Evolutionary conservation across 2,888 invertebrate species (phyloP).

Genomic region (Drosophila mimica): DNA sequence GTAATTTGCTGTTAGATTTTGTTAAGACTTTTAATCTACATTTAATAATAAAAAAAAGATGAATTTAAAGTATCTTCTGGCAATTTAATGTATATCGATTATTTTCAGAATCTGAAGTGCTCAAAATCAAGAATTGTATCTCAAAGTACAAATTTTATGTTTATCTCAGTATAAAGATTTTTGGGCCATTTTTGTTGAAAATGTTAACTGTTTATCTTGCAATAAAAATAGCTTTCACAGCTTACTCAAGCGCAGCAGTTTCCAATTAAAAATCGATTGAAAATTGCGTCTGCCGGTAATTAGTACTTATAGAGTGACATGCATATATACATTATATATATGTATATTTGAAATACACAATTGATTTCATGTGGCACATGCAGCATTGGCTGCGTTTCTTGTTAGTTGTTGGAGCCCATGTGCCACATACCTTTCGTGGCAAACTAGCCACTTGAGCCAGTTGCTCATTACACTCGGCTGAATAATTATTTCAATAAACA

Average conservation of each 20-base stretch:
- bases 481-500: constrained; percentile 80
- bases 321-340: no score
- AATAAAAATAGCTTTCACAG: neutral
- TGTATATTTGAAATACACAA: constrained; percentile 7
- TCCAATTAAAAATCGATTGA: constrained; percentile 56
- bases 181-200: neutral
- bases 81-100: neutral
- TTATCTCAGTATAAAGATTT: neutral
- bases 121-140: neutral
- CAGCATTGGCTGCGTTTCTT: constrained; percentile 37
- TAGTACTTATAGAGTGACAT: constrained; percentile 20
- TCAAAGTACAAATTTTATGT: neutral
- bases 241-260: constrained; percentile 16
- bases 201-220: neutral
- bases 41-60: neutral
- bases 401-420: constrained; percentile 17
- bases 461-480: constrained; percentile 76
- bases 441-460: constrained; percentile 64
- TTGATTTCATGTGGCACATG: constrained; percentile 41
- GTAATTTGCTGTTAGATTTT: neutral
- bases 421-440: constrained; percentile 27
- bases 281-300: constrained; percentile 63
- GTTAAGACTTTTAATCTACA: neutral
- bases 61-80: neutral
- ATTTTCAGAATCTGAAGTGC: neutral